A percentile compares a stretch with the other conserved stretches of the same genome.
Evolutionary conservation across 2,888 invertebrate species (phyloP).

Genomic region (Ochlodes sylvanus): DNA sequence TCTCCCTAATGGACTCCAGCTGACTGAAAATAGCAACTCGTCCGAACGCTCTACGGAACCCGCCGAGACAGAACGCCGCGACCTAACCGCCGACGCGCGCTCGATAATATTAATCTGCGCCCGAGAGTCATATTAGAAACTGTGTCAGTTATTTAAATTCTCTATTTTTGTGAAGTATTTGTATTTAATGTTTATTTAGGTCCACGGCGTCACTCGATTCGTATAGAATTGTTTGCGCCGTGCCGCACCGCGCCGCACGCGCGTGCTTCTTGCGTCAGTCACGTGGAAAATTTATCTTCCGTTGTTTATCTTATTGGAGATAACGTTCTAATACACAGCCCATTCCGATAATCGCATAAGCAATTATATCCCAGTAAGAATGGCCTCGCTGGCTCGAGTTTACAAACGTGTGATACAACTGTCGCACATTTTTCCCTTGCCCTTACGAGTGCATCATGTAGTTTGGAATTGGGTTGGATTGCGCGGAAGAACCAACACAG

Average conservation of each 20-base stretch:
- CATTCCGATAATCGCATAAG: background rate
- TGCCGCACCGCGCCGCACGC: conserved; percentile 7
- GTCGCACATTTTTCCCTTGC: too few species aligned
- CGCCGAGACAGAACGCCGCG: too few species aligned
- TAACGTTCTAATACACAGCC: conserved; percentile 3
- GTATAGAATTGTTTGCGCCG: conserved; percentile 21
- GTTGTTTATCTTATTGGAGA: conserved; percentile 20
- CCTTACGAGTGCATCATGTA: too few species aligned
- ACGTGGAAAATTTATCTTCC: conserved; percentile 22
- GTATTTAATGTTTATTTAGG: conserved; percentile 61
- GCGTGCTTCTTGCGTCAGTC: conserved; percentile 15
- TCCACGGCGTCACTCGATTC: conserved; percentile 42
- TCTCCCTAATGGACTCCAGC: too few species aligned
- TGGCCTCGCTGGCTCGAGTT: background rate
- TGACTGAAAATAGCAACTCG: too few species aligned
- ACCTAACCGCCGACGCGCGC: conserved; percentile 42
- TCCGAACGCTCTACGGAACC: too few species aligned
- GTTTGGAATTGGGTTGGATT: too few species aligned
- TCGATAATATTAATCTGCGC: conserved; percentile 57
- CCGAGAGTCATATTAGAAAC: conserved; percentile 53
- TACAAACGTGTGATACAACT: too few species aligned
- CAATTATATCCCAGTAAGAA: background rate
- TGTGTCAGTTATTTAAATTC: conserved; percentile 71
- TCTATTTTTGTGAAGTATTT: conserved; percentile 68
- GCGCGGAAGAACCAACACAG: too few species aligned